Conservation (phyloP, 2,797 vertebrate genomes). For the Tachyglossus aculeatus region DNA sequence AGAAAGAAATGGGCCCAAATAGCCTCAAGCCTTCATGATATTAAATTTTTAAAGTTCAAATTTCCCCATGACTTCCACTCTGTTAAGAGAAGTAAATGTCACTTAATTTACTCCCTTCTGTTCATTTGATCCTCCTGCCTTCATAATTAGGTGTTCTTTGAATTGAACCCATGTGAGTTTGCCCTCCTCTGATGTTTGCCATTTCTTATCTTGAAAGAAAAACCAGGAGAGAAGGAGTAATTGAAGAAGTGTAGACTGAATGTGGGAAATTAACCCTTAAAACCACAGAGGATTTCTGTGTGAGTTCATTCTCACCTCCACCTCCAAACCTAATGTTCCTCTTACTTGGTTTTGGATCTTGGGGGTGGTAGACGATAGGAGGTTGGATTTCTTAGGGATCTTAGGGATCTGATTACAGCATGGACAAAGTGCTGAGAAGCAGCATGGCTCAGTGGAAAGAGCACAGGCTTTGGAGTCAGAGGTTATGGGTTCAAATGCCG, state of each 20-base stretch:
- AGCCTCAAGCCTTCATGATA: neutral
- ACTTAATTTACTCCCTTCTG: conserved; percentile 2
- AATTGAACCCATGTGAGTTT: conserved; percentile 4
- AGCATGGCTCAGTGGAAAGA: too few species aligned
- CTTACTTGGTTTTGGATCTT: too few species aligned
- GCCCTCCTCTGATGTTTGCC: neutral
- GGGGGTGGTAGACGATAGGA: too few species aligned
- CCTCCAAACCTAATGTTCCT: neutral
- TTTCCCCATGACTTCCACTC: neutral
- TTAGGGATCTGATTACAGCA: too few species aligned
- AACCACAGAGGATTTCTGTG: neutral
- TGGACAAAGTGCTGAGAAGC: too few species aligned
- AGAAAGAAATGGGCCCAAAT: neutral
- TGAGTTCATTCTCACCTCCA: conserved; percentile 8
- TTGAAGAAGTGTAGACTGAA: neutral
- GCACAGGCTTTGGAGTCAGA: too few species aligned
- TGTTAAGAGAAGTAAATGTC: conserved; percentile 1
- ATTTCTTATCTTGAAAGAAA: neutral
- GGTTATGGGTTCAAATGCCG: too few species aligned
- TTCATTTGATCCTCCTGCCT: conserved; percentile 4
- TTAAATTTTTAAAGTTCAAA: conserved; percentile 13
- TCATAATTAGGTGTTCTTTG: neutral
- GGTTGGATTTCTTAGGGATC: too few species aligned
- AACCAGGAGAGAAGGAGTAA: neutral
- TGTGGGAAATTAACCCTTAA: neutral